Evolutionary conservation across 1,140 invertebrate genomes (phyloP), one percentile per base, ranked within the genome.

Genomic region (Ips nitidus): DNA sequence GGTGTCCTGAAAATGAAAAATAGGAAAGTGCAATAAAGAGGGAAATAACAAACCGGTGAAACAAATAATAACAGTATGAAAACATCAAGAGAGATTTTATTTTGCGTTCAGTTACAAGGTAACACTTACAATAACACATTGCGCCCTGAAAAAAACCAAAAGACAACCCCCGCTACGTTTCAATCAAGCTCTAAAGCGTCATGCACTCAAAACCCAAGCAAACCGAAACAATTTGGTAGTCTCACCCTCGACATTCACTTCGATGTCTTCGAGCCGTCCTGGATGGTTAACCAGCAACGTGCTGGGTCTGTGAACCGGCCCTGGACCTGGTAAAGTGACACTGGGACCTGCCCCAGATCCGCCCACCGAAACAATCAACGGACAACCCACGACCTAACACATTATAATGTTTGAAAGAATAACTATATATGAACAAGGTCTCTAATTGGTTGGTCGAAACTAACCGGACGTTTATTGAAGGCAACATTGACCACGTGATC

Each of bases 401-500:
- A 45, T 45, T 52, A 64, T 22, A 22, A 22, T 22, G 22, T 22
- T 22, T 22, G 22, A 22, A 39, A 36, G 0, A 22, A 22, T 22
- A 22, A 22, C 22, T 22, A 22, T 22, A 22, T 22, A 22, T 22
- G 0, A 22, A 22, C 22, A 22, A 22, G 22, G 22, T 22, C 22
- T 22, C 22, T 22, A 0, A 22, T 22, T 22, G 22, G 22, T 22
- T 22, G 22, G 22, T 22, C 22, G 22, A 22, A 22, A 70, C 68
- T 70, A 64, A 70, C 90, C 52, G 89, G 84, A 71, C 78, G 60
- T 66, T 98, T 97, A 82, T 99, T 99, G 82, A 99, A 99, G 41
- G 94, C 94, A 7, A 99, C 94, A 80, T 94, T 95, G 71, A 98
- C 94, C 43, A 94, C 88, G 81, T 99, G 97, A 81, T 97, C 94